Evolutionary conservation across 2,888 invertebrate species (phyloP).

Genomic region (Lepeophtheirus nordmannii): DNA sequence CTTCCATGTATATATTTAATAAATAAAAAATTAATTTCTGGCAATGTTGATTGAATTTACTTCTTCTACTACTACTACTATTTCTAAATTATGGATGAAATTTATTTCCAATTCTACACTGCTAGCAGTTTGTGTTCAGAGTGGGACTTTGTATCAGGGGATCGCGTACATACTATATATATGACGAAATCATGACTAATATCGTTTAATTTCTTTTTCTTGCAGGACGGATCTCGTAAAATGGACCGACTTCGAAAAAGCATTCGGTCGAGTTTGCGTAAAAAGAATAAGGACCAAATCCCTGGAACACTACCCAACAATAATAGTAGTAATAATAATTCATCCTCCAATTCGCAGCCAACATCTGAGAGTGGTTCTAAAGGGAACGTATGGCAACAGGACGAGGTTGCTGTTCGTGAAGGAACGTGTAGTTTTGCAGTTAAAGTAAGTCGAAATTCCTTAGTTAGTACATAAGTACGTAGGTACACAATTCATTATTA

Average conservation of each 20-base stretch:
- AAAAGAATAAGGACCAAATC: conserved; percentile 63
- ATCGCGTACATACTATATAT: too few relatives aligned
- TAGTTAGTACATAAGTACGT: not conserved
- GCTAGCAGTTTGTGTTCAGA: too few relatives aligned
- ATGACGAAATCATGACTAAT: too few relatives aligned
- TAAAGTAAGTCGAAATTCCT: conserved; percentile 44
- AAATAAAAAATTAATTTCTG: too few relatives aligned
- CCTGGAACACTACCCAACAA: conserved; percentile 32
- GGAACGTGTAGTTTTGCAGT: conserved; percentile 95
- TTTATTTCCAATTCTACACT: too few relatives aligned
- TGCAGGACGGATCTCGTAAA: conserved; percentile 32
- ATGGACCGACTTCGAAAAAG: conserved; percentile 79
- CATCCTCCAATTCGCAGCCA: not conserved
- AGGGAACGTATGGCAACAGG: conserved; percentile 95
- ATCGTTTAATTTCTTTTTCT: not conserved
- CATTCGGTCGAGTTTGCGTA: conserved; percentile 81
- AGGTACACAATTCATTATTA: not conserved
- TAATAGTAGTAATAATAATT: not conserved
- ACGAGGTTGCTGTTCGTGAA: conserved; percentile 85
- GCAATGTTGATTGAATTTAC: too few relatives aligned
- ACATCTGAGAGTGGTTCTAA: conserved; percentile 40
- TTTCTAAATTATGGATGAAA: too few relatives aligned
- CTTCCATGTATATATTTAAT: too few relatives aligned
- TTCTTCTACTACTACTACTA: too few relatives aligned
- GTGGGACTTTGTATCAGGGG: too few relatives aligned